Evolutionary conservation across 2,113 vertebrate species (phyloP).

Genomic region (Corythoichthys haematopterus): DNA sequence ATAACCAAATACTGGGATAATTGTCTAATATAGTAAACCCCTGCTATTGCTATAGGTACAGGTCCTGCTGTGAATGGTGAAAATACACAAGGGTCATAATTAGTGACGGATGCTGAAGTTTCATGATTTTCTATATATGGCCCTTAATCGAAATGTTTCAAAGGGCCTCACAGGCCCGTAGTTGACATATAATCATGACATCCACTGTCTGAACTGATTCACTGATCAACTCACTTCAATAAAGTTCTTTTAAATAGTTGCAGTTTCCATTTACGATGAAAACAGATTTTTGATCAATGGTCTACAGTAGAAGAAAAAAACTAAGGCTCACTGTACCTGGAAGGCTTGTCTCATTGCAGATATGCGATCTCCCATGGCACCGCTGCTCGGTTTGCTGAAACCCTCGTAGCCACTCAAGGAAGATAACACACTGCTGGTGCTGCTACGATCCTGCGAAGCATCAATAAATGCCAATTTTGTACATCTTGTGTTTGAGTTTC

Average conservation of each 20-base stretch:
- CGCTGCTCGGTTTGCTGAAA: conserved; percentile 82
- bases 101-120: too few relatives aligned
- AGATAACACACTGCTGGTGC: conserved; percentile 70
- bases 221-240: too few relatives aligned
- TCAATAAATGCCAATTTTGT: background rate
- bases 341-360: conserved; percentile 96
- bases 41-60: background rate
- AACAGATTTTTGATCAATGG: background rate
- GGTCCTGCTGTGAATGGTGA: too few relatives aligned
- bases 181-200: too few relatives aligned
- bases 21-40: background rate
- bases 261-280: background rate
- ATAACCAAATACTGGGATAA: background rate
- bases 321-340: conserved; percentile 73
- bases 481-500: background rate
- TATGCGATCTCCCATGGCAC: conserved; percentile 97
- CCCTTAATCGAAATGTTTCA: too few relatives aligned
- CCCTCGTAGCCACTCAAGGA: conserved; percentile 83
- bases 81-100: too few relatives aligned
- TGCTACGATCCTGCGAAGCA: conserved; percentile 77
- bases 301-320: background rate
- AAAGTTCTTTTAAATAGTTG: too few relatives aligned
- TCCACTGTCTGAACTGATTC: too few relatives aligned
- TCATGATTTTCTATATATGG: too few relatives aligned
- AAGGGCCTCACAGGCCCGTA: too few relatives aligned